Percentiles rank a stretch among this genome's conserved stretches.
phyloP scores from a whole-genome alignment of 2,888 invertebrate species.

The Dione juno region DNA sequence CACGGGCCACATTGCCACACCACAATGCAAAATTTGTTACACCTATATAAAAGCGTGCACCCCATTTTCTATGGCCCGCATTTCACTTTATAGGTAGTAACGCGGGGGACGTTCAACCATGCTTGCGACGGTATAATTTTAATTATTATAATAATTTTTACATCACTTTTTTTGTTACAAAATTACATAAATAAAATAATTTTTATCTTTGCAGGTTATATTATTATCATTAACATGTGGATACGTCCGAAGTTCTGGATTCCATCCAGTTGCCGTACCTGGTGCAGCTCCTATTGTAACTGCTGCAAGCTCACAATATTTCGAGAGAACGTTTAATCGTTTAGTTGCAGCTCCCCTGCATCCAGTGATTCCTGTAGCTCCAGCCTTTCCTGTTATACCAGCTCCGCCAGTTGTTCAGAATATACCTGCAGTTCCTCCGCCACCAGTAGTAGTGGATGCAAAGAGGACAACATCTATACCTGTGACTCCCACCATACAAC shows the following conservation, averaged over 20 bases:
- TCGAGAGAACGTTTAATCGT: slow-evolving; percentile 86
- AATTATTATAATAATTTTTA: slow-evolving; percentile 26
- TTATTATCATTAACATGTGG: slow-evolving; percentile 58
- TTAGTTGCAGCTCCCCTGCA: slow-evolving; percentile 63
- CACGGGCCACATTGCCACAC: slow-evolving; percentile 77
- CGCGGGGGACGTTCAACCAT: slow-evolving; percentile 63
- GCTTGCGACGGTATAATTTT: slow-evolving; percentile 64
- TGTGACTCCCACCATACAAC: slow-evolving; percentile 46
- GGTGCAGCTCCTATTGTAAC: slow-evolving; percentile 83
- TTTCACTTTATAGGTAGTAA: slow-evolving; percentile 70
- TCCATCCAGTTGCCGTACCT: slow-evolving; percentile 53
- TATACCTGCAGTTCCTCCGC: slow-evolving; percentile 37
- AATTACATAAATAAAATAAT: slow-evolving; percentile 16
- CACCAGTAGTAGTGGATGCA: slow-evolving; percentile 47
- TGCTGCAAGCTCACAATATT: slow-evolving; percentile 87
- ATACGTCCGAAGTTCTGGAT: slow-evolving; percentile 62
- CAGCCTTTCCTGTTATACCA: slow-evolving; percentile 42
- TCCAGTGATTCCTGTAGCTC: slow-evolving; percentile 50
- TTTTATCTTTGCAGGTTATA: slow-evolving; percentile 61
- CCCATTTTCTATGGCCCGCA: slow-evolving; percentile 76
- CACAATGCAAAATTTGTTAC: slow-evolving; percentile 81
- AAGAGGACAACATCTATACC: slow-evolving; percentile 45
- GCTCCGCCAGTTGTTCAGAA: slow-evolving; percentile 35
- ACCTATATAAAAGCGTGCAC: slow-evolving; percentile 81
- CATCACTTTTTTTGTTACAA: neutral